phyloP scores from a whole-genome alignment of 2,113 vertebrate genomes.

The Neogale vison region DNA sequence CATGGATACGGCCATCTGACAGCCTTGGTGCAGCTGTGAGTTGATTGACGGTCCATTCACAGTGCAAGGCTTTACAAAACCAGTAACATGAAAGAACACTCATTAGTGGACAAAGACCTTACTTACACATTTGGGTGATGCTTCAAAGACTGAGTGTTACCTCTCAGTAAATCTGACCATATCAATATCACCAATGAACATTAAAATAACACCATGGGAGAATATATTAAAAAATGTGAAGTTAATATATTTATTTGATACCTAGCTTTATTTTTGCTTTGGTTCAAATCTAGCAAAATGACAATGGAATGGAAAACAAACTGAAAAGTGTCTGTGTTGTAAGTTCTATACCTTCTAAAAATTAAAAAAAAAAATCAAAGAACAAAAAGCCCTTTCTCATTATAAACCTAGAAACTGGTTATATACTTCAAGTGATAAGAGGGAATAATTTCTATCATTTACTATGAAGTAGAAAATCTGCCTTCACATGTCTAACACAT shows the following conservation, averaged over 20 bases:
- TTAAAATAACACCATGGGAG: neutral
- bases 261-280: neutral
- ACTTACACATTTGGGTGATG: neutral
- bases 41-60: conserved; percentile 70
- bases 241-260: neutral
- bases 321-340: neutral
- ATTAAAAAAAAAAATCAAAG: neutral
- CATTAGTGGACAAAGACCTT: conserved; percentile 68
- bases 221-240: neutral
- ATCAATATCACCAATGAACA: neutral
- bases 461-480: neutral
- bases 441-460: neutral
- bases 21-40: conserved; percentile 43
- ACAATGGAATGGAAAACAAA: neutral
- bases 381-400: neutral
- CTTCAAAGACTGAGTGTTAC: conserved; percentile 11
- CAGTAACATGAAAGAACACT: conserved; percentile 34
- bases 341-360: neutral
- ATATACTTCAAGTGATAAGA: neutral
- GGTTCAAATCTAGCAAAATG: neutral
- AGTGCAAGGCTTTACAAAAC: conserved; percentile 40
- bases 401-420: neutral
- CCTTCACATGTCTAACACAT: neutral
- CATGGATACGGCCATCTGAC: conserved; percentile 72
- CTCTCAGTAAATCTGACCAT: conserved; percentile 26